Base-by-base conservation (phyloP, 1,140 invertebrate genomes). In the Sinella curviseta region DNA sequence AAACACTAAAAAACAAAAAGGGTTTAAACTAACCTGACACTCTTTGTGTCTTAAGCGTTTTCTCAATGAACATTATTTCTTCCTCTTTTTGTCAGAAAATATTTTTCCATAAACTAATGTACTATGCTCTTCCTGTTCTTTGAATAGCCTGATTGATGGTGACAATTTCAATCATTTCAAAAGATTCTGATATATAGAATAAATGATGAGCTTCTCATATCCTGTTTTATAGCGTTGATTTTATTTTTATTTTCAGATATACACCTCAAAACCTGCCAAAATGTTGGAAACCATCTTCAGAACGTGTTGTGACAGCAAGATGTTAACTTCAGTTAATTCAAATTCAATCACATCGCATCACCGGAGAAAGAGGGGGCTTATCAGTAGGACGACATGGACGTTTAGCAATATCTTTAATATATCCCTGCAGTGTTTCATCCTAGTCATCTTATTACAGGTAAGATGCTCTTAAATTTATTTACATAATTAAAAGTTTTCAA, bases 371-470 rank as follows among this genome's bases (percentile, higher is more conserved):
- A 30, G 65, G 14, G 31, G 65, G n/a, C 65, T 70, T 4, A 70
- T 70, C 24, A 70, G 65, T n/a, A 70, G 65, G 31, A 70, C 65
- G 31, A 3, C 24, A 70, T 70, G 65, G 65, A 70, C 65, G 28
- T 33, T 14, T 33, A 30, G 31, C 28, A 70, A 3, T 4, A 17
- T 70, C 2, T 24, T 31, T 33, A 70, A 24, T 30, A 12, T 70
- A 12, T 70, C 24, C 65, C 26, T 70, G 31, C 65, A 70, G 65
- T 70, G 65, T 70, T 70, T 70, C 31, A 70, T 70, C 65, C 65
- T 70, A 70, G 65, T 70, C 65, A 70, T 70, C 65, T 31, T 70
- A 17, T 70, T 24, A 33, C 65, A 70, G 65, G 65, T 70, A 70
- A 70, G 55, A 8, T n/a, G n/a, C n/a, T n/a, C n/a, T n/a, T n/a